These are phyloP conservation scores for Euspilapteryx auroguttella DNA, from an alignment of 2,888 invertebrate species.

Conservation along the genomic window DNA sequence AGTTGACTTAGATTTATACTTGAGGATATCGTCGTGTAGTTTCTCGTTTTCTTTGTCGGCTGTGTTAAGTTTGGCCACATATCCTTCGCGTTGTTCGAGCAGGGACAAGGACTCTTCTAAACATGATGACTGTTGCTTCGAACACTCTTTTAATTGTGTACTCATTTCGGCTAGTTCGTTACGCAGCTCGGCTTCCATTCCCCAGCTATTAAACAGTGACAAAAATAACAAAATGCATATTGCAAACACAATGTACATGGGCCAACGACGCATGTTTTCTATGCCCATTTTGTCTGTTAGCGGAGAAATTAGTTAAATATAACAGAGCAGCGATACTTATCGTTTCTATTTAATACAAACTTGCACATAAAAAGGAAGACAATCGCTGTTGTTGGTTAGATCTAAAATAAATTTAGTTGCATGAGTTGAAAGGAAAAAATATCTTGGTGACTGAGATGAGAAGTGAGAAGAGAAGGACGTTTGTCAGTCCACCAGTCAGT, in stretches of 20 bases:
- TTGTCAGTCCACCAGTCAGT: too few relatives aligned
- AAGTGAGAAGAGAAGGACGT: too few relatives aligned
- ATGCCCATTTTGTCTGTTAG: constrained; percentile 32
- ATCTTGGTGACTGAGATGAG: too few relatives aligned
- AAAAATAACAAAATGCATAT: constrained; percentile 41
- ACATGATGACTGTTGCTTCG: constrained; percentile 37
- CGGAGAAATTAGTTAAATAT: neutral
- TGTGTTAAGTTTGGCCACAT: constrained; percentile 31
- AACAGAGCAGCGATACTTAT: too few relatives aligned
- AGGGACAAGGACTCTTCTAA: constrained; percentile 42
- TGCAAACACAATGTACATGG: constrained; percentile 45
- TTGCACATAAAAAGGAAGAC: neutral
- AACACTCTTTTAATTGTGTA: constrained; percentile 40
- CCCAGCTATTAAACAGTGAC: constrained; percentile 52
- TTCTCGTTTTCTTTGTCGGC: constrained; percentile 30
- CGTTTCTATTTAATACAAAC: too few relatives aligned
- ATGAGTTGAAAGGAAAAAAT: too few relatives aligned
- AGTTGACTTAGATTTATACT: constrained; percentile 22
- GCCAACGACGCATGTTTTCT: constrained; percentile 57
- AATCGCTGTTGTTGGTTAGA: too few relatives aligned
- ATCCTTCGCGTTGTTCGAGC: constrained; percentile 36
- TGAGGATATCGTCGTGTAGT: constrained; percentile 23
- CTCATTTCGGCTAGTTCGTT: constrained; percentile 29
- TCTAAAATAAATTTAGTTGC: too few relatives aligned
- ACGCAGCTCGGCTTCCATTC: constrained; percentile 39